Conservation (phyloP, 2,113 vertebrate species). For the Orycteropus afer region DNA sequence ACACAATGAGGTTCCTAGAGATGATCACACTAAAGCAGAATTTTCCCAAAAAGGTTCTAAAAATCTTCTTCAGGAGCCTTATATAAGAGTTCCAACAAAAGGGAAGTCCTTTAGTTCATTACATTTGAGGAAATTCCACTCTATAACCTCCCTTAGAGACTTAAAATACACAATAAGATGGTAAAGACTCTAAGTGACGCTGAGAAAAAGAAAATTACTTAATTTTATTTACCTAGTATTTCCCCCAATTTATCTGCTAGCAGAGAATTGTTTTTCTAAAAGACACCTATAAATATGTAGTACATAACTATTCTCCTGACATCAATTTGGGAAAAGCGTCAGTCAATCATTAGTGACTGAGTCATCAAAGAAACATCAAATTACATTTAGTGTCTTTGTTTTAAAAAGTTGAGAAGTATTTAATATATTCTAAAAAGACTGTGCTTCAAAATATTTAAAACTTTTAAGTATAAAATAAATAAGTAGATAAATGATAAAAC, state of each 20-base stretch:
- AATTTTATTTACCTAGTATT: conserved; percentile 29
- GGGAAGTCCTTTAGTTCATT: background rate
- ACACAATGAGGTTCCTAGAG: background rate
- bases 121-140: conserved; percentile 5
- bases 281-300: conserved; percentile 21
- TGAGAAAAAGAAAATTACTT: conserved; percentile 15
- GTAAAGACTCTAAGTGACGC: background rate
- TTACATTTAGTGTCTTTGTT: background rate
- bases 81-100: background rate
- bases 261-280: background rate
- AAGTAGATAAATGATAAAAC: background rate
- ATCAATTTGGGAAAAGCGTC: background rate
- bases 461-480: conserved; percentile 38
- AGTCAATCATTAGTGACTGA: conserved; percentile 26
- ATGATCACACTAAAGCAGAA: background rate
- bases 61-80: conserved; percentile 28
- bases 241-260: conserved; percentile 37
- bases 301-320: background rate
- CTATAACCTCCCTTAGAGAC: background rate
- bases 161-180: background rate
- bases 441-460: conserved; percentile 2
- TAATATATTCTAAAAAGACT: conserved; percentile 11
- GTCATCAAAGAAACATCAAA: conserved; percentile 16
- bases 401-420: conserved; percentile 12
- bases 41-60: background rate